Evolutionary conservation across 2,113 vertebrate genomes (phyloP).

Genomic region (Campylomormyrus numenius): DNA sequence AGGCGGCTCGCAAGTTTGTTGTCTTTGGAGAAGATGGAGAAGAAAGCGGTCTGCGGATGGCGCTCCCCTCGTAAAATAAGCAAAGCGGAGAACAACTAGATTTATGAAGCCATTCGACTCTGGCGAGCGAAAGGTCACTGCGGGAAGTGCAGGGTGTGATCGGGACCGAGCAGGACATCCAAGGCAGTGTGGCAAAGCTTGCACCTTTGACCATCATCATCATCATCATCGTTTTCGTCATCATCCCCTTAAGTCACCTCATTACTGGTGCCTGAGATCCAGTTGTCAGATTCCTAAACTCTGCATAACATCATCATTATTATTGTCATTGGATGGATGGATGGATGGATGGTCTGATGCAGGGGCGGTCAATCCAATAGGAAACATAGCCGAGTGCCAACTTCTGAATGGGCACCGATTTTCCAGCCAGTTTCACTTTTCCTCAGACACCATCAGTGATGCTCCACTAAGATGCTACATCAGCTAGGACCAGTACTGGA

Average conservation of each 20-base stretch:
- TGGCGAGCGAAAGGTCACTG: neutral
- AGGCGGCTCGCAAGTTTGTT: neutral
- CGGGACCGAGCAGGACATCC: neutral
- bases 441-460: neutral
- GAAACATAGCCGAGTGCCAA: neutral
- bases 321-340: neutral
- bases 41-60: neutral
- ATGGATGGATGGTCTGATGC: neutral
- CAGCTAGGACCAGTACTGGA: neutral
- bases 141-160: neutral
- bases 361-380: neutral
- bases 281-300: neutral
- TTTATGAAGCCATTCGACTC: neutral
- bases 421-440: neutral
- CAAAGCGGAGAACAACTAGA: neutral
- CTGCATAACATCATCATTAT: neutral
- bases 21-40: neutral
- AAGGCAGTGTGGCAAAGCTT: neutral
- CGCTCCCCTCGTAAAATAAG: neutral
- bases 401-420: neutral
- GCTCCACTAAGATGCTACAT: neutral
- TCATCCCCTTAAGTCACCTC: neutral
- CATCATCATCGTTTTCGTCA: neutral
- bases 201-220: neutral
- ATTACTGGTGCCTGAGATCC: too few relatives aligned